Percentiles rank a stretch among this genome's conserved stretches.
Evolutionary conservation across 2,888 invertebrate genomes (phyloP).

Genomic region (Agrochola litura): DNA sequence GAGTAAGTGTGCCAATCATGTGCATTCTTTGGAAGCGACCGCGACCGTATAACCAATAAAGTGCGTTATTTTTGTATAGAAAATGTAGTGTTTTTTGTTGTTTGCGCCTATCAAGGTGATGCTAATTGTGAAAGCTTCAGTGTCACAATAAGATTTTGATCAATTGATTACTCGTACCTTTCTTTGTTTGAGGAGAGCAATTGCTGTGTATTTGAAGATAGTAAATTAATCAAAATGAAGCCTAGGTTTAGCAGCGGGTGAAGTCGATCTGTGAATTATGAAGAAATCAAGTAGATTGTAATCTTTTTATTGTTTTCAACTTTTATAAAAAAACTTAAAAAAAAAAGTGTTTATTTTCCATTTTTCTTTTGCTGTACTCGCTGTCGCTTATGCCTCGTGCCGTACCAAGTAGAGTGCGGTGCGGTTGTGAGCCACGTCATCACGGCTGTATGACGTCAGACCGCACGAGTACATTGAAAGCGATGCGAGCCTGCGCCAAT

Average conservation of each 20-base stretch:
- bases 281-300: not conserved
- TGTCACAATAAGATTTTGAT: not conserved
- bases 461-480: conserved; percentile 57
- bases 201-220: not conserved
- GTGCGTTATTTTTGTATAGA: not conserved
- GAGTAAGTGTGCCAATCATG: not conserved
- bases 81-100: not conserved
- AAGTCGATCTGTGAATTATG: not conserved
- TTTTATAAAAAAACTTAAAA: not conserved
- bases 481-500: conserved; percentile 55
- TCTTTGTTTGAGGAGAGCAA: not conserved
- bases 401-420: conserved; percentile 25
- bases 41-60: not conserved
- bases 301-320: not conserved
- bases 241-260: not conserved
- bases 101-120: not conserved
- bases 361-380: not conserved
- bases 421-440: conserved; percentile 56
- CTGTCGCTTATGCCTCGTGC: not conserved
- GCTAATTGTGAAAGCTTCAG: not conserved
- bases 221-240: not conserved
- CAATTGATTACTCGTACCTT: not conserved
- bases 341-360: not conserved
- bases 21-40: not conserved
- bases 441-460: conserved; percentile 57